Evolutionary conservation across 2,797 vertebrate genomes (phyloP), one percentile per base, ranked within the genome.

Genomic region (Hydrophis major): DNA sequence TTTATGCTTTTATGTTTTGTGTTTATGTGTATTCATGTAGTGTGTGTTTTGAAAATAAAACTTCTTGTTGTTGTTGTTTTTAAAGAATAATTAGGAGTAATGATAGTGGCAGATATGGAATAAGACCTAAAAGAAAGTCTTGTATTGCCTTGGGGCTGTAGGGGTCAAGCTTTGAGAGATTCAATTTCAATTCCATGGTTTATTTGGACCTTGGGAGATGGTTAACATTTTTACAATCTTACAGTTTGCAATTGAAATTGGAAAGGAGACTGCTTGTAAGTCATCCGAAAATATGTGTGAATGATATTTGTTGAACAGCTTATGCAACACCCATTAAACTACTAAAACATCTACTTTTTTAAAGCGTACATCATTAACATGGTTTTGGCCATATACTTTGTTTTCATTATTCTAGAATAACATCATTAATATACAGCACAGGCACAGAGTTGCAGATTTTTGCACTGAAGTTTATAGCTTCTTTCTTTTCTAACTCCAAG

Each of bases 31-130:
- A 32, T 32, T 32, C 32, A 32, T 32, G 32, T 32, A 32, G 32
- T 32, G 32, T 32, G 32, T 32, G 32, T 32, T 32, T 32, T 32
- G 32, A 32, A 32, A 32, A 32, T 32, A 32, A 32, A 32, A 32
- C 32, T 32, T 32, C 32, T 32, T 32, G 32, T 32, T 32, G 32
- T 32, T 32, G 32, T 32, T 32, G 32, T 32, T 32, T 32, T 32
- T 32, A 32, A 97, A 90, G 92, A 96, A 96, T 97, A 97, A 96
- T 96, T 96, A 97, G 86, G 74, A 96, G 95, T 95, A 96, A 94
- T 88, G 13, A 56, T 93, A 42, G 83, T 93, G 50, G 94, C 93
- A 96, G 11, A 91, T 94, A 88, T 78, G 91, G 91, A 53, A 74
- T 91, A 91, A 95, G 94, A 94, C 86, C 60, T 92, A 63, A 42